Evolutionary conservation across 2,888 invertebrate species (phyloP), one percentile per base, ranked within the genome.

Genomic region (Stenolophus ochropezus): DNA sequence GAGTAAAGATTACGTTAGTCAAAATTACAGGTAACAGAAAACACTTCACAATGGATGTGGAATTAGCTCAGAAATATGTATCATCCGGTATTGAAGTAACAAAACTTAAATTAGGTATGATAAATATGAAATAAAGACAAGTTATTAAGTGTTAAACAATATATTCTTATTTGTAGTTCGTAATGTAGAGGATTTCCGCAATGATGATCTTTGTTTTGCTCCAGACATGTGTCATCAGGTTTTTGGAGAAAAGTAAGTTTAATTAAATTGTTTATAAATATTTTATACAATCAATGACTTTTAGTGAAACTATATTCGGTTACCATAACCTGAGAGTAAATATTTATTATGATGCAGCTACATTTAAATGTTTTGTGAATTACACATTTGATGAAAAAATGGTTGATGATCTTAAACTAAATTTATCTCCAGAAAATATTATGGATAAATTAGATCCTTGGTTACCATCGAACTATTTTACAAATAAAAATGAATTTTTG

Each of bases 161-260:
- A 58, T 81, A 49, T 53, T 42, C 61, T 80, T 53, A 77, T 23
- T 84, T 84, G 69, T 86, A 93, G 93, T 96, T 73, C 91, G 94
- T 75, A 89, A 90, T 82, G 88, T 90, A 20, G 89, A 92, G 47
- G 96, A 96, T 88, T 88, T 96, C 42, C 92, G 93, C 83, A 91
- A 94, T 88, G 92, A 93, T 33, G 89, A 90, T 0, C 88, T 90
- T 5, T 90, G 90, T 42, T 97, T 97, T 87, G 91, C 92, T 47
- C 97, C 97, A 0, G 94, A 94, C 80, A 97, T 97, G 95, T 95
- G 96, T 75, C 97, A 98, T 91, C 98, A 98, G 90, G 94, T 98
- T 81, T 98, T 97, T 89, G 97, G 97, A 3, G 95, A 96, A 84
- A 94, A 93, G 88, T 88, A 85, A 82, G 80, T 33, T 14, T 33